A percentile compares a stretch with the other conserved stretches of the same genome.
phyloP scores from a whole-genome alignment of 2,113 vertebrate genomes.

The Oreochromis niloticus region DNA sequence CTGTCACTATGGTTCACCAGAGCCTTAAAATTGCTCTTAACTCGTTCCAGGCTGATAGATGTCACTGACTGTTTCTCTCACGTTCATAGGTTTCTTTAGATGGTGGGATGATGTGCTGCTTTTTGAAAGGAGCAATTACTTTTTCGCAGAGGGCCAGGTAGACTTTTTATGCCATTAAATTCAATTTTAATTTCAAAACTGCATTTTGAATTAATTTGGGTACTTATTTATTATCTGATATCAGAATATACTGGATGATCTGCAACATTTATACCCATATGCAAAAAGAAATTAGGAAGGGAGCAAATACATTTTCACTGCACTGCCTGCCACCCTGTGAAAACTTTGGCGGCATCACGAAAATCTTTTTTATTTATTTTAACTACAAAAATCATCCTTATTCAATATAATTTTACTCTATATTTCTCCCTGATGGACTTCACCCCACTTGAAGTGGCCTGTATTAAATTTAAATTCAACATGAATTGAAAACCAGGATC shows the following conservation, averaged over 20 bases:
- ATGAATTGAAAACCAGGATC: neutral
- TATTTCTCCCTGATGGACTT: neutral
- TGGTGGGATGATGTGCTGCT: neutral
- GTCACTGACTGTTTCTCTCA: neutral
- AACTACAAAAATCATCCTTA: neutral
- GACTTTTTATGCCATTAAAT: neutral
- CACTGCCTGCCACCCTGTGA: neutral
- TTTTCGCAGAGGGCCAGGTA: rapidly evolving
- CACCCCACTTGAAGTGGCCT: neutral
- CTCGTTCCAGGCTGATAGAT: neutral
- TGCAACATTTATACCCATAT: neutral
- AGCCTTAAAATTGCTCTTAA: neutral
- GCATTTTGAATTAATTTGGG: neutral
- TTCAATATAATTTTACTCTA: neutral
- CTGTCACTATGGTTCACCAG: neutral
- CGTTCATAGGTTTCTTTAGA: neutral
- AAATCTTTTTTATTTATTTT: neutral
- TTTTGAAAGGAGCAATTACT: neutral
- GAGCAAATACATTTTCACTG: neutral
- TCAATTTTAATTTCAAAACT: neutral
- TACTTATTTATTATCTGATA: neutral
- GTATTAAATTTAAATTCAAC: neutral
- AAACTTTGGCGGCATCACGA: rapidly evolving
- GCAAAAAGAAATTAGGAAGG: neutral
- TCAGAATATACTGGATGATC: neutral